Percentiles rank a stretch among this genome's conserved stretches.
These are phyloP conservation scores for Geothlypis trichas DNA, from an alignment of 2,113 vertebrate genomes.

Conservation along the genomic window DNA sequence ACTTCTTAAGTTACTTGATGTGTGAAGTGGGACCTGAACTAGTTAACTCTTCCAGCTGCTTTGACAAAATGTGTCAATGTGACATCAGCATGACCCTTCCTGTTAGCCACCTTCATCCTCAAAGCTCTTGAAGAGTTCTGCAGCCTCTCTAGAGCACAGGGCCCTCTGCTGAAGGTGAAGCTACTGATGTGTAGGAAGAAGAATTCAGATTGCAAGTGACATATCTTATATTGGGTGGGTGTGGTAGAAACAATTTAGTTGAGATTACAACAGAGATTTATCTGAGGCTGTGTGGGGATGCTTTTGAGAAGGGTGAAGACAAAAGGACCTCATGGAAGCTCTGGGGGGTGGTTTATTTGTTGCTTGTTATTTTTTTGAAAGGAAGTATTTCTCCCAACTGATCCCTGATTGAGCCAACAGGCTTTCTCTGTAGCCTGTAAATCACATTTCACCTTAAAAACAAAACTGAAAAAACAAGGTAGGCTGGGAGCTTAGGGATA, in stretches of 20 bases:
- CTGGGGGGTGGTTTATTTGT: background rate
- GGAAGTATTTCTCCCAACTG: background rate
- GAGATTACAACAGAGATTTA: background rate
- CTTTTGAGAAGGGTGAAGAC: background rate
- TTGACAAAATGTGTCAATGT: background rate
- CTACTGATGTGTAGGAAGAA: background rate
- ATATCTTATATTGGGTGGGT: accelerated
- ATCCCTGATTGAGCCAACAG: background rate
- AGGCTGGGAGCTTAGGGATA: background rate
- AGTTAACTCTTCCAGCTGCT: background rate
- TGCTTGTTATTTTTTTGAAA: background rate
- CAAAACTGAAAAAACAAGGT: background rate
- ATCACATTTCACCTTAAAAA: slow-evolving; percentile 15
- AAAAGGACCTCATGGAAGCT: background rate
- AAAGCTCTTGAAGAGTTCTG: background rate
- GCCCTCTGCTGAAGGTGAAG: background rate
- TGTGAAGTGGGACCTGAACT: background rate
- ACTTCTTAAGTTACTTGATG: background rate
- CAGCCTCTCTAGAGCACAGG: background rate
- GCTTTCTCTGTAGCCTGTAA: background rate
- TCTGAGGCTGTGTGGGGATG: accelerated
- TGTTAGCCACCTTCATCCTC: background rate
- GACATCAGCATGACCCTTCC: background rate
- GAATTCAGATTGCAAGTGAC: background rate
- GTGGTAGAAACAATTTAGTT: background rate